phyloP scores from a whole-genome alignment of 2,113 vertebrate genomes.

The Eretmochelys imbricata region DNA sequence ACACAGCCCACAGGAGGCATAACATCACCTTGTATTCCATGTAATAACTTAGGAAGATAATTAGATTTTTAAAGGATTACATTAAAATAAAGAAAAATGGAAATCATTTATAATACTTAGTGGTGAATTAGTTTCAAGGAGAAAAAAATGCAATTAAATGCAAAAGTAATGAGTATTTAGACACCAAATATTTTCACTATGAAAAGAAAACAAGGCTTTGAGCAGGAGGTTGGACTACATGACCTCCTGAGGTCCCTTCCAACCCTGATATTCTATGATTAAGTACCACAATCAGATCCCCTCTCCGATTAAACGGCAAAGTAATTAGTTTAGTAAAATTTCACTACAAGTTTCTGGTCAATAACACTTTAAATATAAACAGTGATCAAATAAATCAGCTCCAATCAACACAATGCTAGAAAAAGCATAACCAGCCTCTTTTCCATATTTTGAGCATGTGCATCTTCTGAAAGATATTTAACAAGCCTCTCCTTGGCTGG shows the following conservation, averaged over 20 bases:
- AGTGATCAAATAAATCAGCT: fast-evolving
- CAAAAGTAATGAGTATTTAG: not conserved
- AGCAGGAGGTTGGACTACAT: too few relatives aligned
- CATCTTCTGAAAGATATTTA: not conserved
- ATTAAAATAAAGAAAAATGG: not conserved
- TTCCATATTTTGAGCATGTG: fast-evolving
- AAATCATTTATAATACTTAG: not conserved
- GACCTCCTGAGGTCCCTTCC: too few relatives aligned
- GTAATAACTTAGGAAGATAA: not conserved
- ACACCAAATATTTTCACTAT: not conserved
- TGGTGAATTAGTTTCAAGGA: not conserved
- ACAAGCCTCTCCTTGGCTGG: not conserved
- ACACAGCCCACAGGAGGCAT: not conserved
- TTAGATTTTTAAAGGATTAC: not conserved
- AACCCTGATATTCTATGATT: too few relatives aligned
- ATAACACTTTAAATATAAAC: not conserved
- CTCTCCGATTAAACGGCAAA: not conserved
- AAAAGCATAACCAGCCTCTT: fast-evolving
- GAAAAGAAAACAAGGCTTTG: not conserved
- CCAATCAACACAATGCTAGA: not conserved
- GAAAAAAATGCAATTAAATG: not conserved
- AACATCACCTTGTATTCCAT: not conserved
- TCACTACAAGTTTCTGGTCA: not conserved
- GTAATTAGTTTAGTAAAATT: not conserved
- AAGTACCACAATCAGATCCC: too few relatives aligned